A percentile compares a stretch with the other conserved stretches of the same genome.
Conservation (phyloP, 2,113 vertebrate species). For the Solenodon paradoxus region DNA sequence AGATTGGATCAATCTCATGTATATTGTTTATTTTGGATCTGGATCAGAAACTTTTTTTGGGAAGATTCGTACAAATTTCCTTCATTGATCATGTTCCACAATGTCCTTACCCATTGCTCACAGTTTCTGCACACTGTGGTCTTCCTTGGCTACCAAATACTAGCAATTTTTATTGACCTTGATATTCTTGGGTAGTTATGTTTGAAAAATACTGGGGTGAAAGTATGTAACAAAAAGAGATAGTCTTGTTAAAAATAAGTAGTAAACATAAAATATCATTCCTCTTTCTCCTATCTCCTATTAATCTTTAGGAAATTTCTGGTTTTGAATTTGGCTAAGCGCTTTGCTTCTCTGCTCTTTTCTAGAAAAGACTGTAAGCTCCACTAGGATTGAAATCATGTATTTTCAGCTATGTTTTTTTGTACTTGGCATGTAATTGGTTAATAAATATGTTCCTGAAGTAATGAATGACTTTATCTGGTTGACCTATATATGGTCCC, state of each 20-base stretch:
- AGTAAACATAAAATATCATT: background rate
- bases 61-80: constrained; percentile 47
- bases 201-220: background rate
- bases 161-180: constrained; percentile 16
- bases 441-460: background rate
- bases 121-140: constrained; percentile 27
- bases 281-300: background rate
- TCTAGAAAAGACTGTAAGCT: background rate
- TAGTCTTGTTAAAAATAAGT: background rate
- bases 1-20: constrained; percentile 51
- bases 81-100: constrained; percentile 43
- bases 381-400: background rate
- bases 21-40: constrained; percentile 55
- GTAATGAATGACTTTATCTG: background rate
- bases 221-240: background rate
- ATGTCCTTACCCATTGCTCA: constrained; percentile 37
- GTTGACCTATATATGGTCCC: background rate
- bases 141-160: background rate
- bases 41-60: constrained; percentile 38
- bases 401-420: background rate
- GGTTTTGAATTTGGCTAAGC: background rate
- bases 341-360: background rate
- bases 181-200: background rate
- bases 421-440: background rate
- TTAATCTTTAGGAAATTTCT: background rate